A percentile compares a stretch with the other conserved stretches of the same genome.
These are phyloP conservation scores for Ibycter americanus DNA, from an alignment of 2,797 vertebrate species.

Conservation along the genomic window DNA sequence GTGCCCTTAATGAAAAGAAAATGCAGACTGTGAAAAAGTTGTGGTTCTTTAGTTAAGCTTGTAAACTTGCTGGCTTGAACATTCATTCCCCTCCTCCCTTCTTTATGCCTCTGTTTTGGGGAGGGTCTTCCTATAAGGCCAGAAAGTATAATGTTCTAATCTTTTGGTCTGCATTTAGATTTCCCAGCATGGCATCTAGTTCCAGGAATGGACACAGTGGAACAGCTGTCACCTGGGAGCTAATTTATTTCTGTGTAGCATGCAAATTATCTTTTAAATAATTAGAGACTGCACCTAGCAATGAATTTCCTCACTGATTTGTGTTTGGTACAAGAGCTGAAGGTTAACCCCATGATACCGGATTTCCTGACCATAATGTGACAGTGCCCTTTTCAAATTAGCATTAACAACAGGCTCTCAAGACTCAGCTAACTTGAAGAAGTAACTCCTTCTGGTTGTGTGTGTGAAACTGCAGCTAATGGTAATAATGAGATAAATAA, in stretches of 20 bases:
- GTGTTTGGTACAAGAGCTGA: neutral
- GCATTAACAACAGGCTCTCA: neutral
- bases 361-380: conserved; percentile 28
- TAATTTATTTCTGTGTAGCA: conserved; percentile 67
- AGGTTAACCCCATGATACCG: conserved; percentile 30
- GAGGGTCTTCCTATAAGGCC: neutral
- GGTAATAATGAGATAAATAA: neutral
- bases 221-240: conserved; percentile 69
- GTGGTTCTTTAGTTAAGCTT: neutral
- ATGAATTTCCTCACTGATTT: conserved; percentile 62
- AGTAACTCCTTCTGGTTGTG: neutral
- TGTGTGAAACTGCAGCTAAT: fast-evolving
- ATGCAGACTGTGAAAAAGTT: neutral
- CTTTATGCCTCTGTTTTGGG: neutral
- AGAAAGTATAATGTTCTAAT: neutral
- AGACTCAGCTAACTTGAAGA: neutral
- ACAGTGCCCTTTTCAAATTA: conserved; percentile 23
- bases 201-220: conserved; percentile 45
- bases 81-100: neutral
- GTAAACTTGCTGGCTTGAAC: neutral
- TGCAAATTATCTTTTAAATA: conserved; percentile 70
- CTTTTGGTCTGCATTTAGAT: conserved; percentile 41
- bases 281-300: conserved; percentile 53
- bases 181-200: conserved; percentile 14
- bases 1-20: neutral